Evolutionary conservation across 2,797 vertebrate genomes (phyloP).

Genomic region (Alcedo quadribrachys): DNA sequence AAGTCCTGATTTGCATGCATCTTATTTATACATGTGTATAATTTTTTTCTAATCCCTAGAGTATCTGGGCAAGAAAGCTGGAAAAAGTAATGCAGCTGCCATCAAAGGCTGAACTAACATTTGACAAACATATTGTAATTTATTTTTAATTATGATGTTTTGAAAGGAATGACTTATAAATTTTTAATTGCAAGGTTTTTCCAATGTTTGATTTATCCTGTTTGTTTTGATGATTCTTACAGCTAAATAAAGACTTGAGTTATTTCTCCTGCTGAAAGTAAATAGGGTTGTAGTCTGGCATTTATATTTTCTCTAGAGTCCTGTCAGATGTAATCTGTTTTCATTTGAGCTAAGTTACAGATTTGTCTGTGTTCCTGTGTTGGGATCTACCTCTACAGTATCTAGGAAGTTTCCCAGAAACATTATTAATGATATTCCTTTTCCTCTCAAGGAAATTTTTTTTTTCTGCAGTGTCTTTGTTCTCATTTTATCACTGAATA

Average conservation of each 20-base stretch:
- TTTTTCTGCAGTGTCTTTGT: neutral
- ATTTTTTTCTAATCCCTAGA: neutral
- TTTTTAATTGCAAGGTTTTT: neutral
- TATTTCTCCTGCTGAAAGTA: neutral
- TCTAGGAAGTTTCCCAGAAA: neutral
- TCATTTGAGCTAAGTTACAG: neutral
- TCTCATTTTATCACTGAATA: neutral
- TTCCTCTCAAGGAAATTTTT: neutral
- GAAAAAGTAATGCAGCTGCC: neutral
- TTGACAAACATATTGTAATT: neutral
- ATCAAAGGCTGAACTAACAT: neutral
- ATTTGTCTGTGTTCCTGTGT: neutral
- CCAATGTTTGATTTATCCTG: neutral
- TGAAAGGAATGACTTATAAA: neutral
- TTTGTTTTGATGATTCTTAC: neutral
- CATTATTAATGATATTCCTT: neutral
- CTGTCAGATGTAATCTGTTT: neutral
- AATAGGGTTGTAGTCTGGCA: neutral
- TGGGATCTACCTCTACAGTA: neutral
- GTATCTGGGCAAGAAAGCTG: neutral
- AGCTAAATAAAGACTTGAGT: neutral
- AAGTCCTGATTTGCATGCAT: neutral
- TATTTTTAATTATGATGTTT: neutral
- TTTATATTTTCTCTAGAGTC: neutral
- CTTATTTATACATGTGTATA: neutral